phyloP scores from a whole-genome alignment of 2,113 vertebrate species.

The Pteronura brasiliensis region DNA sequence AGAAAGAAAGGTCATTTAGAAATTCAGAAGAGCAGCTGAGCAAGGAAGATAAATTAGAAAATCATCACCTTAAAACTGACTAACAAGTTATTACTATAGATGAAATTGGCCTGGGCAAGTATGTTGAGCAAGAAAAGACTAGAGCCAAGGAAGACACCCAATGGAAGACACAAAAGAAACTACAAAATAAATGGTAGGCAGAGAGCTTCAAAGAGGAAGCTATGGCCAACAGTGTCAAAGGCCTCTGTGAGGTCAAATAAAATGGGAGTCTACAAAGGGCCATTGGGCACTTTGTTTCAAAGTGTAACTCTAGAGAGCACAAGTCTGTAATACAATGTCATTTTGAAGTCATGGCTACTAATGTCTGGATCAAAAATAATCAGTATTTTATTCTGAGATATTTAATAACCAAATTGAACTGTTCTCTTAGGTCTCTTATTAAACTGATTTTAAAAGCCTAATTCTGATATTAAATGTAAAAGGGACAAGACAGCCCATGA shows the following conservation, averaged over 20 bases:
- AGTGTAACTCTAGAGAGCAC: neutral
- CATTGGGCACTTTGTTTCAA: neutral
- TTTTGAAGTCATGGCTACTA: neutral
- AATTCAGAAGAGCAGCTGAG: neutral
- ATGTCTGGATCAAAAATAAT: neutral
- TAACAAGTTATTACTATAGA: neutral
- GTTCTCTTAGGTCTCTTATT: neutral
- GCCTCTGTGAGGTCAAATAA: neutral
- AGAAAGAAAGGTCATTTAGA: neutral
- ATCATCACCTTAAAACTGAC: neutral
- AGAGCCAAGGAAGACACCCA: neutral
- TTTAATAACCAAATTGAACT: neutral
- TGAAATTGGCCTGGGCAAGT: neutral
- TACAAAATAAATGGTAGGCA: neutral
- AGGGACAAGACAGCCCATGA: neutral
- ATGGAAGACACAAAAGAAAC: neutral
- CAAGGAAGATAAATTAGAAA: neutral
- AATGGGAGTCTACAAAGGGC: neutral
- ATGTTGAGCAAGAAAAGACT: neutral
- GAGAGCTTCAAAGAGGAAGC: neutral
- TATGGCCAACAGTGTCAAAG: neutral
- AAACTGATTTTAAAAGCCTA: neutral
- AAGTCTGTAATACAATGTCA: neutral
- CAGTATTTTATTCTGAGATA: neutral
- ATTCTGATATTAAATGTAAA: slow-evolving; percentile 12